phyloP scores from a whole-genome alignment of 2,797 vertebrate genomes.

The Garrulus glandarius region DNA sequence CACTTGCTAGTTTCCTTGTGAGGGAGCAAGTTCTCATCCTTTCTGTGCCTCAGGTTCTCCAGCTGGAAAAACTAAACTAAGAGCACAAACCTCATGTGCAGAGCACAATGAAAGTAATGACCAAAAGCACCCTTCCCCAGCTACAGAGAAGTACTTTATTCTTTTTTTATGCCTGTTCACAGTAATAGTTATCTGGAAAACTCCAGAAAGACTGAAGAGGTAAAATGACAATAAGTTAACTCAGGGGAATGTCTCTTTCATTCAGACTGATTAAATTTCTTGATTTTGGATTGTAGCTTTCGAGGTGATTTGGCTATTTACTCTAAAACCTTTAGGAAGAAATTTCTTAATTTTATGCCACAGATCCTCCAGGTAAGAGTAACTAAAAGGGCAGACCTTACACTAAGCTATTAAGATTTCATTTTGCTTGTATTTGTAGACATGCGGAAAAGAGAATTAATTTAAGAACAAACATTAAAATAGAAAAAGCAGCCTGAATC shows the following conservation, averaged over 20 bases:
- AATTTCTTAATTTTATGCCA: background rate
- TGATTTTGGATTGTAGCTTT: background rate
- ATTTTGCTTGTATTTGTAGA: background rate
- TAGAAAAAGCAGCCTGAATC: background rate
- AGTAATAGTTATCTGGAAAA: background rate
- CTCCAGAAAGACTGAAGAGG: background rate
- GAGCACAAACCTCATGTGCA: background rate
- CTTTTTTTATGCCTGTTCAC: background rate
- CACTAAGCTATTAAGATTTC: background rate
- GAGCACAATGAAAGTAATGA: background rate
- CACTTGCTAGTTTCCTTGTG: background rate
- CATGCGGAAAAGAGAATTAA: background rate
- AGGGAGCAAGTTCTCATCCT: background rate
- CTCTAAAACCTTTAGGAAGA: background rate
- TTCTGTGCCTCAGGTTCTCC: background rate
- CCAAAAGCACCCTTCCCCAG: background rate
- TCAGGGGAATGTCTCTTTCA: background rate
- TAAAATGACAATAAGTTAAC: background rate
- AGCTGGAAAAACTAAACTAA: background rate
- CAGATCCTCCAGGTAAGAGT: background rate
- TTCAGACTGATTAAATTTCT: background rate
- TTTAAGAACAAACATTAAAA: background rate
- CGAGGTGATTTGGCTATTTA: background rate
- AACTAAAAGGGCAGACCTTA: background rate
- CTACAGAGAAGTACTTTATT: background rate